Base-by-base conservation (phyloP, 2,113 vertebrate genomes). In the Bagarius yarrelli region DNA sequence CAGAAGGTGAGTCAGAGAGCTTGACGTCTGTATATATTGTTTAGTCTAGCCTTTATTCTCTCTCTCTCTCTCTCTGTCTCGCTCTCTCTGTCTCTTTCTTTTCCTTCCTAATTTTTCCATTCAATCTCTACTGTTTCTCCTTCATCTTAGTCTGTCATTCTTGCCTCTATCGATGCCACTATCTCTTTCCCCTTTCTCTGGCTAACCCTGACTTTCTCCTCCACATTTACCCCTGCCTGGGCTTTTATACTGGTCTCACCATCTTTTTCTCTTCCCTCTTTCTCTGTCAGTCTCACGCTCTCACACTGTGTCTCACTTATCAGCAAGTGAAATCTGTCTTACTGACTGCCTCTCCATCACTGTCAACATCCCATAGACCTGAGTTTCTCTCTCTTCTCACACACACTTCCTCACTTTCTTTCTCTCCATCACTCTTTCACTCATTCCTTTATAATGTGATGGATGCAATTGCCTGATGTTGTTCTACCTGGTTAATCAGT, bases 151-250 rank as follows among this genome's bases (percentile, higher is more conserved):
- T 75, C 40, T 76, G 52, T 32, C 13, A 52, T 44, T 9, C 50
- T 75, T 12, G n/a, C 25, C 69, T 78, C 27, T 64, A 60, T 81
- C 81, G 11, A 47, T 47, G 64, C 56, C 53, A 15, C 30, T 74
- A 60, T 52, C 73, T 61, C 66, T 73, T 50, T 52, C 70, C n/a
- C 63, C 70, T 81, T 56, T 52, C 53, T 61, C 47, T 81, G 50
- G 21, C 60, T 73, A 55, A 63, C 47, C 36, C 4, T 80, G n/a
- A 57, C 78, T 73, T 63, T 77, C 82, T 80, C 47, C 61, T 81
- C 52, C 66, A 40, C 34, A 15, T 25, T 55, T 47, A 55, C 57
- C 71, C 50, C 34, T 52, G 36, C 8, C 56, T 50, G 25, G 5
- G 32, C 64, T 70, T 57, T 70, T 34, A 69, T 74, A 50, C 64